Base-by-base conservation (phyloP, 2,888 invertebrate genomes). In the Clanis bilineata region DNA sequence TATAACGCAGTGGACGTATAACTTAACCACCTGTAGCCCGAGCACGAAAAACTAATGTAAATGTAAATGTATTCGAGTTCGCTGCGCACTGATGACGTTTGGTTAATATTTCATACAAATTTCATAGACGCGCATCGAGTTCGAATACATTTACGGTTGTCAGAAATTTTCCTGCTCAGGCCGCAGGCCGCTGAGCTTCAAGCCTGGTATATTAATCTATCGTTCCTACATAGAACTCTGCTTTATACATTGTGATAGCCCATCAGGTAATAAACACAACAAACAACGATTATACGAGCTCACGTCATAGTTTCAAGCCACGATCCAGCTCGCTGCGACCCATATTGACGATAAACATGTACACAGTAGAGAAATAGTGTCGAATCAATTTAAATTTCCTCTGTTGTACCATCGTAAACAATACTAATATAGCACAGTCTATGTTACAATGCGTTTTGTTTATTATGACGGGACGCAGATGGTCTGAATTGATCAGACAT, bases 261-360 rank as follows among this genome's bases (percentile, higher is more conserved):
- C 18, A 12, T 21, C 39, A 21, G 39, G 39, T 39, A 58, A 38
- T 58, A 51, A 58, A 58, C 23, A 47, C 7, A 21, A 32, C 61
- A 64, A 71, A 65, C 73, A 64, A 65, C 65, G 70, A 71, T 68
- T 74, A 74, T 76, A 72, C 67, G 67, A 61, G 67, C 67, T 62
- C 58, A 66, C 64, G 70, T 51, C 68, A 64, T 68, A 63, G 70
- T 71, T 71, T 65, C 67, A 70, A 64, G 59, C 28, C 67, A 64
- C 66, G 61, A 67, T 58, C 64, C 61, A 59, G 57, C 38, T 61
- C 62, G 57, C 63, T 66, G 63, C 72, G 77, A 75, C 76, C 77
- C 66, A 71, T 62, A 71, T 72, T 67, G 64, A 63, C 65, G 67
- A 59, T 67, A 70, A 71, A 67, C 67, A 62, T 64, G 64, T 56